phyloP scores from a whole-genome alignment of 2,113 vertebrate species.

The Mustela nigripes region DNA sequence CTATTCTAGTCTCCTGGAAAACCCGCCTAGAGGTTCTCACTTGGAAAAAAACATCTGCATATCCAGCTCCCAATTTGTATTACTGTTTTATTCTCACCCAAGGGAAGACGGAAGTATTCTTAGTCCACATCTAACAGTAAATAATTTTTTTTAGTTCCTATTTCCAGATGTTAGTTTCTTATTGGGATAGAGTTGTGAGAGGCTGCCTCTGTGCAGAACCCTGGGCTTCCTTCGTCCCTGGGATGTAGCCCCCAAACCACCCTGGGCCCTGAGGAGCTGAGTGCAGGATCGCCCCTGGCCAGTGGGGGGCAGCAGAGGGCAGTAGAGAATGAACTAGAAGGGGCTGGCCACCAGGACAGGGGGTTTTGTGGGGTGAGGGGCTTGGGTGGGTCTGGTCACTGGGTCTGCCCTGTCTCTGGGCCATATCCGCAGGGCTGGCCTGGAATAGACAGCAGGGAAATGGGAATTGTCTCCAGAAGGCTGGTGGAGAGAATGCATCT shows the following conservation, averaged over 20 bases:
- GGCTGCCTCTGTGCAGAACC: neutral
- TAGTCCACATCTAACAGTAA: neutral
- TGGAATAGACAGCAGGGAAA: neutral
- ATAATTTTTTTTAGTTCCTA: neutral
- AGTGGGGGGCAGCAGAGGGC: conserved; percentile 57
- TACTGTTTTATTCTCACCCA: neutral
- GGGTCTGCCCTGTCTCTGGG: neutral
- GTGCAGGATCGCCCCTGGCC: neutral
- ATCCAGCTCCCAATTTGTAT: neutral
- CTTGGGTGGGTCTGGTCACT: neutral
- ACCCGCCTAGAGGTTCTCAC: neutral
- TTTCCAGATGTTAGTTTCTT: neutral
- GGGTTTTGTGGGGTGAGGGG: neutral
- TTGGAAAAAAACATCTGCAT: neutral
- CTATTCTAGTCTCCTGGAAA: neutral
- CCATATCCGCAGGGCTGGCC: neutral
- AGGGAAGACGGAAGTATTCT: neutral
- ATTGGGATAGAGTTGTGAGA: neutral
- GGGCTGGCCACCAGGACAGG: neutral
- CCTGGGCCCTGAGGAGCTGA: neutral
- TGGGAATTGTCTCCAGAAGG: neutral
- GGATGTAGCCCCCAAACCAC: too few species aligned
- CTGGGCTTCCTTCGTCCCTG: neutral
- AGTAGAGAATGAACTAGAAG: neutral
- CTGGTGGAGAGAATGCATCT: neutral